A percentile compares a stretch with the other conserved stretches of the same genome.
Conservation (phyloP, 2,888 invertebrate species). For the Acrobasis repandana region DNA sequence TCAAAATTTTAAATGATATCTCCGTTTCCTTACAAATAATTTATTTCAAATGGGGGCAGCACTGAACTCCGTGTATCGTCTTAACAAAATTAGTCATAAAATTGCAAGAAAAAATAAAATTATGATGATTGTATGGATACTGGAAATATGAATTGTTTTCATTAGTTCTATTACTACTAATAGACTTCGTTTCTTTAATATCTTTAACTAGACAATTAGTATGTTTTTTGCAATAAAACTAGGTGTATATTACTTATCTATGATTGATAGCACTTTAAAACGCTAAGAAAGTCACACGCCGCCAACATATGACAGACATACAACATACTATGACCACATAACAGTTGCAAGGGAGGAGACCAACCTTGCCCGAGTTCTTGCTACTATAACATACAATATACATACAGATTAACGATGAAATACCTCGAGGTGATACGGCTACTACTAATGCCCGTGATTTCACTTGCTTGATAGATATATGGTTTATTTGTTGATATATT, state of each 20-base stretch:
- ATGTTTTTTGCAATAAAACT: no score
- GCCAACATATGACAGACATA: not conserved
- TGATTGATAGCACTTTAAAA: not conserved
- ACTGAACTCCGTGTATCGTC: no score
- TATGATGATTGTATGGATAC: no score
- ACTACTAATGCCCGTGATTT: not conserved
- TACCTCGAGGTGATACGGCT: slow-evolving; percentile 40
- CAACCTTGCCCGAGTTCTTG: slow-evolving; percentile 63
- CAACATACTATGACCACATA: slow-evolving; percentile 23
- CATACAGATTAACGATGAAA: slow-evolving; percentile 56
- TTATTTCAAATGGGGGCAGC: no score
- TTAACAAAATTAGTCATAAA: no score
- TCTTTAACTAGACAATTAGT: no score
- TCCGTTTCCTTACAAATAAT: no score
- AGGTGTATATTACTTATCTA: not conserved
- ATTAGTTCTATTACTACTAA: no score
- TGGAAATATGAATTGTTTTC: no score
- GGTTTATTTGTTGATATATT: not conserved
- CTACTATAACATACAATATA: slow-evolving; percentile 46
- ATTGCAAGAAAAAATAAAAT: no score
- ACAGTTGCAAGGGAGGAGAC: slow-evolving; percentile 50
- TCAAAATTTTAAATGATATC: no score
- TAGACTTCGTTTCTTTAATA: no score
- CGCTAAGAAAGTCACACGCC: not conserved
- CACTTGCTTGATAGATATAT: not conserved